These are phyloP conservation scores for Eubasilissa regina DNA, from an alignment of 1,140 invertebrate species.

Conservation along the genomic window DNA sequence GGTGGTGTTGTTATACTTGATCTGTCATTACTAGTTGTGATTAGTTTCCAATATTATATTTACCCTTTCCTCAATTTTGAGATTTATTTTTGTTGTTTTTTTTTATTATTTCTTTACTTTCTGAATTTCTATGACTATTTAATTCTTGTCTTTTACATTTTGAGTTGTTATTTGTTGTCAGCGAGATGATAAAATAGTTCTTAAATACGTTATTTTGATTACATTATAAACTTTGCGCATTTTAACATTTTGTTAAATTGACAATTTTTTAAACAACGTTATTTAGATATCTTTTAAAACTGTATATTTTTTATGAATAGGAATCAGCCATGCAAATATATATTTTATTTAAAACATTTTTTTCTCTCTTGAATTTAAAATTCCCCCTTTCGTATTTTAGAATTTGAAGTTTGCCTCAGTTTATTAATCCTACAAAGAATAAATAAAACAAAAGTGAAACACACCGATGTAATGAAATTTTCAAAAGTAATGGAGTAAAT, in stretches of 20 bases:
- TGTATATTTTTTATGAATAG: neutral
- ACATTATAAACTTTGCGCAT: too few relatives aligned
- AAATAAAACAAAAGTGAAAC: neutral
- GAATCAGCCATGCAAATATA: neutral
- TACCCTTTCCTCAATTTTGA: neutral
- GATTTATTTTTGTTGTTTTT: too few relatives aligned
- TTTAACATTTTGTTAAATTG: too few relatives aligned
- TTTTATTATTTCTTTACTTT: slow-evolving; percentile 11
- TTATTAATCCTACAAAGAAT: neutral
- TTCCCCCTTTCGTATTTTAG: neutral
- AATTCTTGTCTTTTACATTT: slow-evolving; percentile 7
- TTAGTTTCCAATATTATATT: neutral
- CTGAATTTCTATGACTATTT: slow-evolving; percentile 1
- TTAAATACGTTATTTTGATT: too few relatives aligned
- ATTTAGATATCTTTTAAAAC: neutral
- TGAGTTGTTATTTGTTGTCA: slow-evolving; percentile 6
- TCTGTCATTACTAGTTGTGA: neutral
- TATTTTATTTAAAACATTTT: neutral
- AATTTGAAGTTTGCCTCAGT: neutral
- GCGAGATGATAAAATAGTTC: neutral
- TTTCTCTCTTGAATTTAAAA: neutral
- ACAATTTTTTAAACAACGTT: too few relatives aligned
- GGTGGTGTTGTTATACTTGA: neutral
- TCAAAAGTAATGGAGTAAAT: slow-evolving; percentile 58
- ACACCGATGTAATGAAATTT: neutral